Conservation (phyloP, 2,888 invertebrate species). For the Vanessa cardui region DNA sequence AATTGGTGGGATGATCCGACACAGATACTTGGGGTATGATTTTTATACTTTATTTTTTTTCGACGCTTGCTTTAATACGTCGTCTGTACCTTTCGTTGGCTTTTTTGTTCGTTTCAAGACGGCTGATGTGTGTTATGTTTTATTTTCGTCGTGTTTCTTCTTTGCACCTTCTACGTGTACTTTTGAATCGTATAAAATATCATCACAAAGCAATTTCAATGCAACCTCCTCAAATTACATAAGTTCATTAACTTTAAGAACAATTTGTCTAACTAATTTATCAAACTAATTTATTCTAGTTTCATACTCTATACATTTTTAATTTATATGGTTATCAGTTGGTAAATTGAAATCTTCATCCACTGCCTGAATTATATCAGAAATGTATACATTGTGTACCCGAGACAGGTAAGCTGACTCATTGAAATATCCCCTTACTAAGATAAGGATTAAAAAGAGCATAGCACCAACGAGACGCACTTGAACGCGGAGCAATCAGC, state of each 20-base stretch:
- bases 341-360: background rate
- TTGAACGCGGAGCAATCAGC: constrained; percentile 61
- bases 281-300: too few relatives aligned
- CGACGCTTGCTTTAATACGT: constrained; percentile 27
- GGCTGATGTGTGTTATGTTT: constrained; percentile 13
- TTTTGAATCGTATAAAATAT: background rate
- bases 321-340: too few relatives aligned
- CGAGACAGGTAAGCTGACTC: constrained; percentile 49
- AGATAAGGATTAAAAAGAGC: constrained; percentile 73
- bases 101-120: constrained; percentile 19
- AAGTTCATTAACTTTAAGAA: too few relatives aligned
- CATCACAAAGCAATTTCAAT: background rate
- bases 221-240: background rate
- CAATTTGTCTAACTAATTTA: too few relatives aligned
- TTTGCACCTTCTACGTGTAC: constrained; percentile 10
- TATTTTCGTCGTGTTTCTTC: constrained; percentile 15
- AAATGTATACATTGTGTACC: constrained; percentile 6
- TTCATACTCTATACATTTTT: too few relatives aligned
- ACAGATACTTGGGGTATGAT: constrained; percentile 29
- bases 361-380: background rate
- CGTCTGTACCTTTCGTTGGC: constrained; percentile 19
- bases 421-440: constrained; percentile 60
- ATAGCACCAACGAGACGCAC: constrained; percentile 54
- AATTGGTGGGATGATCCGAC: constrained; percentile 68
- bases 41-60: constrained; percentile 34